Conservation (phyloP, 2,113 vertebrate genomes). For the Lanius collurio region DNA sequence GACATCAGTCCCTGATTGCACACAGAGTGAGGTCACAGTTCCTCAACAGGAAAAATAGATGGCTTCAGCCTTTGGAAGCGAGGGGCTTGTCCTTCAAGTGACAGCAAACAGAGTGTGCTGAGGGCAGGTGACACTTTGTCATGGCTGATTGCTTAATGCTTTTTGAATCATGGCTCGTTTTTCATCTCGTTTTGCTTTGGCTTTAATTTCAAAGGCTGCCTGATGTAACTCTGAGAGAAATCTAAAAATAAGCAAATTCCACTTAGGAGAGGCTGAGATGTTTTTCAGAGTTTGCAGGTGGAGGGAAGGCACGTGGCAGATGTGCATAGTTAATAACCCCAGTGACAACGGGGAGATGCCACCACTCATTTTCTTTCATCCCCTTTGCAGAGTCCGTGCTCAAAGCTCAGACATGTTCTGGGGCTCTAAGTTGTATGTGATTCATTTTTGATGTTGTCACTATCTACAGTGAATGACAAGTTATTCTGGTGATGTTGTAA, state of each 20-base stretch:
- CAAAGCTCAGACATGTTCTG: not conserved
- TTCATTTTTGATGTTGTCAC: not conserved
- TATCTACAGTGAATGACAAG: not conserved
- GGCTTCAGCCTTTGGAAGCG: not conserved
- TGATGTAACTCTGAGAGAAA: not conserved
- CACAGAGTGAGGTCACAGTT: not conserved
- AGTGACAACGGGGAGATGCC: not conserved
- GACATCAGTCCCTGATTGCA: not conserved
- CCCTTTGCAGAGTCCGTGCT: not conserved
- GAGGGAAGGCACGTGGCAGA: not conserved
- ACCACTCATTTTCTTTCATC: not conserved
- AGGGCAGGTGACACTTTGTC: slow-evolving; percentile 4
- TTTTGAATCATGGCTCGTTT: not conserved
- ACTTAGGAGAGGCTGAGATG: not conserved
- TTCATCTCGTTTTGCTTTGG: not conserved
- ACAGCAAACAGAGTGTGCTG: not conserved
- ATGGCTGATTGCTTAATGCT: not conserved
- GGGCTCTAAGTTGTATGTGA: not conserved
- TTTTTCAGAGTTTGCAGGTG: not conserved
- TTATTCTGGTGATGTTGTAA: not conserved
- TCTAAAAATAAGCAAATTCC: slow-evolving; percentile 13
- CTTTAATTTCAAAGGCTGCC: not conserved
- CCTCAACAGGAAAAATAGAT: not conserved
- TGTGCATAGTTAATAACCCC: not conserved
- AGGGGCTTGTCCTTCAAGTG: slow-evolving; percentile 9